Evolutionary conservation across 1,140 invertebrate species (phyloP), one percentile per base, ranked within the genome.

Genomic region (Drosophila kikkawai): DNA sequence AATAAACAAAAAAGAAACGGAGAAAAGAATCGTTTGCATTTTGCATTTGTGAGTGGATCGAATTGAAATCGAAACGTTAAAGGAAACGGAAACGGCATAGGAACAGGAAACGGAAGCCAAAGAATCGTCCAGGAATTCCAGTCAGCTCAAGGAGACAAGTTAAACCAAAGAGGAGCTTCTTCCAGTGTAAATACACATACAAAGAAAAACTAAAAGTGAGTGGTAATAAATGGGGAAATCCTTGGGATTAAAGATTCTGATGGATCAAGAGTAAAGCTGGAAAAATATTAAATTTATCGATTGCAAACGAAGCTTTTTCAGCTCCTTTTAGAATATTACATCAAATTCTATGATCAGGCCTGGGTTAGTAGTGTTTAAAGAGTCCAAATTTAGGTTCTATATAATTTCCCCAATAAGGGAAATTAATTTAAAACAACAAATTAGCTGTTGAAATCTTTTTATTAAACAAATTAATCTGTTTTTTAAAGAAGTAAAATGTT

Each of bases 11-110:
- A 39, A 39, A 22, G 4, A 34, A 51, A 51, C 15, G 8, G 15
- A 61, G 34, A 17, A 58, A 36, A 37, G 9, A 58, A 74, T 29
- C 50, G 47, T 19, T 32, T 68, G 63, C 67, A 70, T 63, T 63
- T 55, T 81, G 61, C 63, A 42, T 67, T 56, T 70, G 67, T 50
- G 67, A 68, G 66, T 68, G 66, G 66, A 68, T 66, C 57, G 63
- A 26, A 36, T 36, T 41, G 63, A 22, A 65, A 65, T 11, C 32
- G 17, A 13, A 55, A 41, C 17, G 56, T 39, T 42, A 13, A 36
- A 34, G 53, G 19, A 44, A 17, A 44, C 29, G 29, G 29, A 61
- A 44, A 15, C 26, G 17, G 32, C 1, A 4, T 19, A 13, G 58
- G 58, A 60, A n/a, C 2, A 11, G 34, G 17, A 48, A 17, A 17